These are phyloP conservation scores for Nymphalis io DNA, from an alignment of 1,140 invertebrate genomes.

Conservation along the genomic window DNA sequence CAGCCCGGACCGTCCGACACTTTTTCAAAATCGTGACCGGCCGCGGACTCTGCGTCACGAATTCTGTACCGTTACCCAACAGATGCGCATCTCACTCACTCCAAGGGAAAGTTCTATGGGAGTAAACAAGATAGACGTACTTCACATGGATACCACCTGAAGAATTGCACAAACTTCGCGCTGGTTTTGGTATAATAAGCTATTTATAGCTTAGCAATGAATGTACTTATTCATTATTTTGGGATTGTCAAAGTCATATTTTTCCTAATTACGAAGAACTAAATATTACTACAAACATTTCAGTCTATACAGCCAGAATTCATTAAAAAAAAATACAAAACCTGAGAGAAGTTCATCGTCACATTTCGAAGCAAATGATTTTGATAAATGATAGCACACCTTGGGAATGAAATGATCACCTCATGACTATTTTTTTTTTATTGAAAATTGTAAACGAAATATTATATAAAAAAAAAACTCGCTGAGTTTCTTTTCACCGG, in stretches of 20 bases:
- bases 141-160: slow-evolving; percentile 43
- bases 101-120: slow-evolving; percentile 29
- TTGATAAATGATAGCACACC: no score
- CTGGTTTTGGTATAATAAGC: slow-evolving; percentile 28
- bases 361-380: no score
- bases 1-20: slow-evolving; percentile 60
- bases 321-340: background rate
- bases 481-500: no score
- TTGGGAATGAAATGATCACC: no score
- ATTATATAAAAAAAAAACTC: no score
- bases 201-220: slow-evolving; percentile 10
- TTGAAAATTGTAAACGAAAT: no score
- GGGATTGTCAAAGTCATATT: background rate
- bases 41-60: slow-evolving; percentile 66
- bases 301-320: no score
- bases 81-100: slow-evolving; percentile 50
- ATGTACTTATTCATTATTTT: slow-evolving; percentile 3
- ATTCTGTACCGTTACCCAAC: slow-evolving; percentile 66
- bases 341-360: background rate
- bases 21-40: slow-evolving; percentile 79
- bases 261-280: background rate
- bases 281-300: background rate
- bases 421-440: no score
- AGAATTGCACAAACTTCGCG: slow-evolving; percentile 48
- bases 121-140: slow-evolving; percentile 47